Percentiles rank a stretch among this genome's conserved stretches.
Conservation (phyloP, 2,888 invertebrate species). For the Pheosia gnoma region DNA sequence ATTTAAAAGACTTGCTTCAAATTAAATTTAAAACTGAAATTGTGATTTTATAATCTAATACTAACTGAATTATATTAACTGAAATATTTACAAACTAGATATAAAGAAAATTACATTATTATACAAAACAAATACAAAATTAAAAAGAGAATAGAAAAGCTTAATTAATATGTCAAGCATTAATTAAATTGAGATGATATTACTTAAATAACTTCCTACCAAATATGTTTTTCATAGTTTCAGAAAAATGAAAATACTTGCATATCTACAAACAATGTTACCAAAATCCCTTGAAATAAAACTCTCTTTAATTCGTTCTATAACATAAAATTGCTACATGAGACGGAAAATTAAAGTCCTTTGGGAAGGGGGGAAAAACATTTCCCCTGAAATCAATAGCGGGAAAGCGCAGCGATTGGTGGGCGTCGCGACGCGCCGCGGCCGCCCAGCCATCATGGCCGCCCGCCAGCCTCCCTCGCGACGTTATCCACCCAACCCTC, state of each 20-base stretch:
- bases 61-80: too few relatives aligned
- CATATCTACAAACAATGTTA: neutral
- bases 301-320: neutral
- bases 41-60: too few relatives aligned
- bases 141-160: too few relatives aligned
- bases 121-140: too few relatives aligned
- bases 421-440: constrained; percentile 59
- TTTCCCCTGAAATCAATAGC: constrained; percentile 70
- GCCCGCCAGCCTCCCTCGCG: constrained; percentile 46
- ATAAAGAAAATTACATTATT: too few relatives aligned
- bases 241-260: too few relatives aligned
- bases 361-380: constrained; percentile 48
- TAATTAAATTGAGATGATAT: too few relatives aligned
- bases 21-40: constrained; percentile 2
- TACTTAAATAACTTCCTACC: too few relatives aligned
- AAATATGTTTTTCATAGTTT: too few relatives aligned
- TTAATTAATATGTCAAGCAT: too few relatives aligned
- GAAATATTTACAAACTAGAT: too few relatives aligned
- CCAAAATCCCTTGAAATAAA: neutral
- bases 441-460: constrained; percentile 72
- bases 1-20: constrained; percentile 15
- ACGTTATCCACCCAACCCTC: constrained; percentile 10
- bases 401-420: constrained; percentile 67
- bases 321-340: neutral
- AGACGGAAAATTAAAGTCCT: constrained; percentile 18